Percentiles rank a stretch among this genome's conserved stretches.
These are phyloP conservation scores for Hypolimnas misippus DNA, from an alignment of 2,888 invertebrate species.

Conservation along the genomic window DNA sequence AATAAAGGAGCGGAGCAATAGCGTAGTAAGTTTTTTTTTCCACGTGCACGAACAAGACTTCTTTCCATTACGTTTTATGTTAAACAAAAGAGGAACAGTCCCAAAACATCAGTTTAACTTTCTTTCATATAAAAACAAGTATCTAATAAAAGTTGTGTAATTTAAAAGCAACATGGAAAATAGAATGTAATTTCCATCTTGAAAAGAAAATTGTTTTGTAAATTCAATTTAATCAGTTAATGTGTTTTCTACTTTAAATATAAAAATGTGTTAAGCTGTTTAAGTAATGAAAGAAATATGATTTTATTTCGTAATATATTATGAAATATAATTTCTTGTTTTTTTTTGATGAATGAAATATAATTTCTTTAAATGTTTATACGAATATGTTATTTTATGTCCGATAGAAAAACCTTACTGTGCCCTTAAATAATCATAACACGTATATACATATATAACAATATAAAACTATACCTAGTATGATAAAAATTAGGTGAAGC, in stretches of 20 bases:
- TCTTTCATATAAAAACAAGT: slow-evolving; percentile 9
- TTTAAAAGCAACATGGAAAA: slow-evolving; percentile 27
- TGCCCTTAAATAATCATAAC: no score
- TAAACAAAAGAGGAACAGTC: slow-evolving; percentile 7
- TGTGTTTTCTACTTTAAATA: background rate
- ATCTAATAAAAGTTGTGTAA: slow-evolving; percentile 19
- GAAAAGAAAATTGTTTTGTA: slow-evolving; percentile 18
- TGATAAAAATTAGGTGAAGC: no score
- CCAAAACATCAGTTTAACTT: slow-evolving; percentile 9
- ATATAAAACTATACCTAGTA: no score
- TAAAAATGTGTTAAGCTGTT: background rate
- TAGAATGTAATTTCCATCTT: slow-evolving; percentile 16
- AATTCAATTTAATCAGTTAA: slow-evolving; percentile 25
- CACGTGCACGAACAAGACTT: background rate
- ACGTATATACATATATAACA: no score
- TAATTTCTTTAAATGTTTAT: no score
- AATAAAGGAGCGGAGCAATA: background rate
- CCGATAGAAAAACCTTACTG: no score
- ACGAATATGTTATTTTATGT: no score
- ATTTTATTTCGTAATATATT: no score
- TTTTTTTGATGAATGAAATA: no score
- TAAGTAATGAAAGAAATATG: slow-evolving; percentile 15
- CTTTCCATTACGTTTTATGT: slow-evolving; percentile 3
- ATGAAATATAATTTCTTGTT: no score
- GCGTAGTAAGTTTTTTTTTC: background rate